These are phyloP conservation scores for Euglossa dilemma DNA, from an alignment of 1,140 invertebrate genomes.

Conservation along the genomic window DNA sequence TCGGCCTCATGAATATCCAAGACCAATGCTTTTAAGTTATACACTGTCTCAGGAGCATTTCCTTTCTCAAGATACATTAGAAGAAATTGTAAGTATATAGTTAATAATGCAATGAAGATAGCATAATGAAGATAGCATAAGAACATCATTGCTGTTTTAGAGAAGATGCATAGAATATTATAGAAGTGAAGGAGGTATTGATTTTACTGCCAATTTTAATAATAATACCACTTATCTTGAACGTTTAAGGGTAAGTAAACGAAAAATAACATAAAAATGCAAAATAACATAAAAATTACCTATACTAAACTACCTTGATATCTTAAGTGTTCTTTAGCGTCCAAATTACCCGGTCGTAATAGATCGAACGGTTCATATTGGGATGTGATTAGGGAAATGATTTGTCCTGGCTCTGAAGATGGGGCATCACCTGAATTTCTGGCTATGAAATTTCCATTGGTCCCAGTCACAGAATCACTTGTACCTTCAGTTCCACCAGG, in stretches of 20 bases:
- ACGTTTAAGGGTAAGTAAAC: constrained; percentile 86
- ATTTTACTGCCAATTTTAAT: constrained; percentile 90
- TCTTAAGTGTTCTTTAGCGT: constrained; percentile 76
- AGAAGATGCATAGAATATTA: constrained; percentile 94
- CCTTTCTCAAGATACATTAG: constrained; percentile 90
- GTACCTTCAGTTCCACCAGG: constrained; percentile 68
- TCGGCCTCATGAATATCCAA: constrained; percentile 93
- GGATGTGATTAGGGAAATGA: constrained; percentile 81
- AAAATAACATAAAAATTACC: neutral
- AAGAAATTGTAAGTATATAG: constrained; percentile 87
- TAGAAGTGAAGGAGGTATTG: constrained; percentile 89
- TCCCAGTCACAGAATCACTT: constrained; percentile 74
- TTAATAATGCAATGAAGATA: neutral
- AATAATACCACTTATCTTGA: constrained; percentile 90
- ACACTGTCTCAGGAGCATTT: constrained; percentile 91
- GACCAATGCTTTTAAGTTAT: constrained; percentile 94
- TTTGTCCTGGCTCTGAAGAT: constrained; percentile 78
- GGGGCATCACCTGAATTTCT: constrained; percentile 69
- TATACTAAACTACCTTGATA: constrained; percentile 22
- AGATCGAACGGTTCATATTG: constrained; percentile 78
- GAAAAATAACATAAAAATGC: neutral
- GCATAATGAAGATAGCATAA: no score
- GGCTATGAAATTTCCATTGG: constrained; percentile 77
- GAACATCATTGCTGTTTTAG: constrained; percentile 82
- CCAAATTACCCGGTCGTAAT: constrained; percentile 78